Evolutionary conservation across 1,140 invertebrate genomes (phyloP).

Genomic region (Globodera rostochiensis): DNA sequence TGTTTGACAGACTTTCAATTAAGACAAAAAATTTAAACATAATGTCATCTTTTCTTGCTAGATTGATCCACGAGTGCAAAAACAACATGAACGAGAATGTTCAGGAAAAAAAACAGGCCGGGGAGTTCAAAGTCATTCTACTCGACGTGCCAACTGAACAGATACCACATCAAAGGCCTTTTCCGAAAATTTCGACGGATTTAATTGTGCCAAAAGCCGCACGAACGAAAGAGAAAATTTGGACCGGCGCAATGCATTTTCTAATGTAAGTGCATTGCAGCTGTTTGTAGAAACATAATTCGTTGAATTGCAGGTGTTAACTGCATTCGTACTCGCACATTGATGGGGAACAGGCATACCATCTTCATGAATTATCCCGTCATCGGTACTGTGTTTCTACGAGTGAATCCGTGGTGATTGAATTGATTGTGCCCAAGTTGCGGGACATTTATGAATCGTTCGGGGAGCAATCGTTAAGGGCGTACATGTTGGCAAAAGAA

Average conservation of each 20-base stretch:
- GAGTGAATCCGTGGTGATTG: background rate
- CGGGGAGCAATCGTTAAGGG: too few species aligned
- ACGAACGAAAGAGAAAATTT: background rate
- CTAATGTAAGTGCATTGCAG: background rate
- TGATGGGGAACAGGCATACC: background rate
- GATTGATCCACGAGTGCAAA: too few species aligned
- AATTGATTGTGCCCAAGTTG: too few species aligned
- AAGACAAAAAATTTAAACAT: too few species aligned
- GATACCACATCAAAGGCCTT: too few species aligned
- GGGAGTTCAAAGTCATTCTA: background rate
- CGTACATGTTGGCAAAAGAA: too few species aligned
- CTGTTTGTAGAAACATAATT: too few species aligned
- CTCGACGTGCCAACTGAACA: background rate
- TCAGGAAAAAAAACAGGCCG: background rate
- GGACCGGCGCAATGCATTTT: background rate
- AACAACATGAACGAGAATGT: too few species aligned
- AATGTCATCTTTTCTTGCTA: too few species aligned
- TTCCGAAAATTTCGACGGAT: background rate
- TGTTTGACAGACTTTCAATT: too few species aligned
- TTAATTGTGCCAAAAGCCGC: background rate
- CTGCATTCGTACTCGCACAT: background rate
- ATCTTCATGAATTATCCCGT: background rate
- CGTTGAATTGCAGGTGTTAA: background rate
- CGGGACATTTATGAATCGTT: too few species aligned
- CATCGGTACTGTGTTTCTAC: background rate